Percentiles rank a stretch among this genome's conserved stretches.
Conservation (phyloP, 2,888 invertebrate species). For the Stenodema calcarata region DNA sequence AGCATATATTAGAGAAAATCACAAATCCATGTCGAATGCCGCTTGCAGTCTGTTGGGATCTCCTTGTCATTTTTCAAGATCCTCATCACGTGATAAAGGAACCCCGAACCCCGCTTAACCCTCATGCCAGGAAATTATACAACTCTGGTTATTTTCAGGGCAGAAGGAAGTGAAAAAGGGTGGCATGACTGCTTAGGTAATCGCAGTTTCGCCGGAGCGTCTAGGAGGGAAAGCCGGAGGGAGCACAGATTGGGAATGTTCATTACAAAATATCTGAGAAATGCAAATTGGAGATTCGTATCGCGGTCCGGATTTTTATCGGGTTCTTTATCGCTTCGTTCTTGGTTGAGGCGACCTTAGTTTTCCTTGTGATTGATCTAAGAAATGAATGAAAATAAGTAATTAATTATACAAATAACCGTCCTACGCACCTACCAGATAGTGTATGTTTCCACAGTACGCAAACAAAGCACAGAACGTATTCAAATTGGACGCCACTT, state of each 20-base stretch:
- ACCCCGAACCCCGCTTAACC: not conserved
- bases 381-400: too few species aligned
- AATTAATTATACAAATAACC: too few species aligned
- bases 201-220: not conserved
- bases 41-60: not conserved
- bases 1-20: too few species aligned
- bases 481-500: too few species aligned
- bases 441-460: too few species aligned
- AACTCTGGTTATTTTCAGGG: slow-evolving; percentile 21
- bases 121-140: slow-evolving; percentile 34
- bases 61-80: slow-evolving; percentile 39
- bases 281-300: slow-evolving; percentile 19
- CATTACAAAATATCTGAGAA: slow-evolving; percentile 13
- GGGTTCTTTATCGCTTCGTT: not conserved
- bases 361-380: not conserved
- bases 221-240: not conserved
- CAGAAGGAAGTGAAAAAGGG: not conserved
- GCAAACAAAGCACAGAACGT: too few species aligned
- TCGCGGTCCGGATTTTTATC: not conserved
- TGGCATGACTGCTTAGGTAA: slow-evolving; percentile 43
- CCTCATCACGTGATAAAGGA: slow-evolving; percentile 46
- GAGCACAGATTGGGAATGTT: slow-evolving; percentile 21
- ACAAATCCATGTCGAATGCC: not conserved
- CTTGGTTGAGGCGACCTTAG: not conserved
- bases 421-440: too few species aligned